Percentiles rank a stretch among this genome's conserved stretches.
Conservation (phyloP, 2,797 vertebrate genomes). For the Enoplosus armatus region DNA sequence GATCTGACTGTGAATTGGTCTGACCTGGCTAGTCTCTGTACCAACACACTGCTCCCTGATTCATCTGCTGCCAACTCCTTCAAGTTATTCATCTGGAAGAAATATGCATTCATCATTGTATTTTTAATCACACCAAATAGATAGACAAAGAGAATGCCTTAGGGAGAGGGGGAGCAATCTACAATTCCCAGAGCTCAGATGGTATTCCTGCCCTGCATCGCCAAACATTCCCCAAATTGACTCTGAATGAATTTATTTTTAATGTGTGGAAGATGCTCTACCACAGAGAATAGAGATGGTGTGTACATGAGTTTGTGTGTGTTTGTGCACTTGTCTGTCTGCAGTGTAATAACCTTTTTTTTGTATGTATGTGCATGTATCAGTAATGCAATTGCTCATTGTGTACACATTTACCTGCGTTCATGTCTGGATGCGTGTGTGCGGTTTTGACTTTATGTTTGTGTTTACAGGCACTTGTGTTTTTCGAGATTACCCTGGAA, state of each 20-base stretch:
- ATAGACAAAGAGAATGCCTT: conserved; percentile 88
- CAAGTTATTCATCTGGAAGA: conserved; percentile 89
- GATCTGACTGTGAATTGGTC: conserved; percentile 75
- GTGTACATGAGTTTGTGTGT: conserved; percentile 46
- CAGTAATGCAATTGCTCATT: conserved; percentile 25
- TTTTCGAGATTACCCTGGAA: neutral
- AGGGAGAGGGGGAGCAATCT: conserved; percentile 82
- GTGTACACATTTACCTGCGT: conserved; percentile 15
- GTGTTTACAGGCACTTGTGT: neutral
- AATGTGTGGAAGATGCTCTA: conserved; percentile 83
- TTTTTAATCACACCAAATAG: conserved; percentile 91
- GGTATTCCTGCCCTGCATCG: conserved; percentile 86
- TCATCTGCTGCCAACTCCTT: conserved; percentile 87
- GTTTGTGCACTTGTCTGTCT: conserved; percentile 44
- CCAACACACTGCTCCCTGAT: conserved; percentile 81
- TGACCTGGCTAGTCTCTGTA: conserved; percentile 81
- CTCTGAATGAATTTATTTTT: conserved; percentile 89
- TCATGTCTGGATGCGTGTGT: conserved; percentile 21
- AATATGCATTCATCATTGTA: conserved; percentile 90
- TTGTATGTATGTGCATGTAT: conserved; percentile 31
- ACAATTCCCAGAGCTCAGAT: conserved; percentile 86
- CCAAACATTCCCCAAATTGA: conserved; percentile 88
- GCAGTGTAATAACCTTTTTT: conserved; percentile 10
- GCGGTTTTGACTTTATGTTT: conserved; percentile 2
- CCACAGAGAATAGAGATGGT: conserved; percentile 74